phyloP scores from a whole-genome alignment of 2,113 vertebrate species.

The Petromus typicus region DNA sequence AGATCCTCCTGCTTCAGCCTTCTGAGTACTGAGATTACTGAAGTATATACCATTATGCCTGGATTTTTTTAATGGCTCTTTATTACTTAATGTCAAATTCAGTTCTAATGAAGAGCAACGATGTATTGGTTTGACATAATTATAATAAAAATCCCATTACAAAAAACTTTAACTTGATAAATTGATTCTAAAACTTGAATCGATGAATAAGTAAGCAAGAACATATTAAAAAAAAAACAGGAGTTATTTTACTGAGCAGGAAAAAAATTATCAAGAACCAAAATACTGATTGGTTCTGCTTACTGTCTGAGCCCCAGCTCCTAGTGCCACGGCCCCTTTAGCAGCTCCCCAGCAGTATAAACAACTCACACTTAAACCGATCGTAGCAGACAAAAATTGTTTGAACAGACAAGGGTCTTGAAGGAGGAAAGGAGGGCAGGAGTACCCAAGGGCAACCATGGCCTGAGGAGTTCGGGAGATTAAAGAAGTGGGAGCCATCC shows the following conservation, averaged over 20 bases:
- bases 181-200: constrained; percentile 10
- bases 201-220: constrained; percentile 55
- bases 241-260: neutral
- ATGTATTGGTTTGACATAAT: constrained; percentile 32
- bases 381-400: neutral
- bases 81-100: constrained; percentile 41
- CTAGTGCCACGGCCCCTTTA: no score
- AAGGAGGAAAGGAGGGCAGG: neutral
- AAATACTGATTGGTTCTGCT: neutral
- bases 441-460: neutral
- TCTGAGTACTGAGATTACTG: neutral
- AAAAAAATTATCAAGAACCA: neutral
- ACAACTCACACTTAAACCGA: neutral
- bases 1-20: neutral
- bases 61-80: neutral
- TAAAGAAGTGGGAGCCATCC: neutral
- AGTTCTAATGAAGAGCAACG: constrained; percentile 49
- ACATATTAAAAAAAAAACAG: neutral
- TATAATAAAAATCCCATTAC: constrained; percentile 36
- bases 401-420: neutral
- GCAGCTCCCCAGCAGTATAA: neutral
- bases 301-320: neutral
- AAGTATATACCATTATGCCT: neutral
- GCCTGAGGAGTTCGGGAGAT: neutral
- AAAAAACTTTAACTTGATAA: constrained; percentile 23